Evolutionary conservation across 1,140 invertebrate species (phyloP).

Genomic region (Drosophila kepulauana): DNA sequence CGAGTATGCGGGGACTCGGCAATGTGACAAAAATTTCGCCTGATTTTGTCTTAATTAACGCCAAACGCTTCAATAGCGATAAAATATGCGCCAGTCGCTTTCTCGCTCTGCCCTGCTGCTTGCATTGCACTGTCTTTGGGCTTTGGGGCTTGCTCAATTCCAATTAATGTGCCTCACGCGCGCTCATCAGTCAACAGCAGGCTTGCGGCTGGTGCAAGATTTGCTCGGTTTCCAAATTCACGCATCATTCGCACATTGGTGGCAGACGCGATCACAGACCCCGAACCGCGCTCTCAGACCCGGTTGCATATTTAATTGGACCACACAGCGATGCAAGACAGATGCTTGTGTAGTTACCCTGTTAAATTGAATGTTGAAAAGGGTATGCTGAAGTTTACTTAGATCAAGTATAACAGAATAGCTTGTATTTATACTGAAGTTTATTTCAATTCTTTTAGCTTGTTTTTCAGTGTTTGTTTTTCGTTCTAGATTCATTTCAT

Average conservation of each 20-base stretch:
- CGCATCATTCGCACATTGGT: conserved; percentile 85
- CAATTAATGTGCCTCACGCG: conserved; percentile 73
- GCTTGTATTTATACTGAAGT: too few relatives aligned
- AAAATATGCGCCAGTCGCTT: conserved; percentile 78
- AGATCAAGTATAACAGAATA: too few relatives aligned
- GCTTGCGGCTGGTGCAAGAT: conserved; percentile 28
- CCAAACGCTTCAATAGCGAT: conserved; percentile 85
- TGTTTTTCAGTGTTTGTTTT: not conserved
- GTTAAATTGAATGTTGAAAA: not conserved
- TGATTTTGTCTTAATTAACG: conserved; percentile 85
- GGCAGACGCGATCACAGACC: conserved; percentile 54
- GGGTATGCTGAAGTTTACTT: not conserved
- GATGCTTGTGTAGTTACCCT: conserved; percentile 33
- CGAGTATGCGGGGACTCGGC: conserved; percentile 15
- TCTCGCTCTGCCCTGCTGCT: conserved; percentile 32
- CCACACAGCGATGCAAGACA: conserved; percentile 69
- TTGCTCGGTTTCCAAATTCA: conserved; percentile 72
- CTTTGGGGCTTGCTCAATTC: conserved; percentile 50
- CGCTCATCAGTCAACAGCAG: conserved; percentile 75
- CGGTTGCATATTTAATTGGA: conserved; percentile 82
- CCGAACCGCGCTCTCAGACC: conserved; percentile 35
- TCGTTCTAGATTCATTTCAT: not conserved
- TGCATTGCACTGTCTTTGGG: conserved; percentile 16
- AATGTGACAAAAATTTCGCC: conserved; percentile 84
- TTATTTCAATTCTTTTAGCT: too few relatives aligned